Conservation (phyloP, 2,113 vertebrate genomes). For the Caloenas nicobarica region DNA sequence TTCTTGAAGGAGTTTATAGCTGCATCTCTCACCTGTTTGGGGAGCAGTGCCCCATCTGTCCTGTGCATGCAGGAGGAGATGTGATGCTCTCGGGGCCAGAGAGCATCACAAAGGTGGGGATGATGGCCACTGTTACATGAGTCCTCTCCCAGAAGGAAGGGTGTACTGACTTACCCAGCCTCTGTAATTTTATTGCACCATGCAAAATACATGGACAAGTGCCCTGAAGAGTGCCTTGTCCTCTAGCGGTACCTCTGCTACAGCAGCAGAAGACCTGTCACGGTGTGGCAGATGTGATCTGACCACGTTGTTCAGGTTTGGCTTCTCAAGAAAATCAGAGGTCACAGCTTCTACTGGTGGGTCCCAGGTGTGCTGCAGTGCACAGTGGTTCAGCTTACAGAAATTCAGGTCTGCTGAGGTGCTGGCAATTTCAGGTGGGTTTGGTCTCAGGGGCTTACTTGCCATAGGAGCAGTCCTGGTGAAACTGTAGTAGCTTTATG, state of each 20-base stretch:
- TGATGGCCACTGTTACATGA: not conserved
- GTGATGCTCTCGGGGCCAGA: not conserved
- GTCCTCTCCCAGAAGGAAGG: not conserved
- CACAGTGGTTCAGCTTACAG: accelerated
- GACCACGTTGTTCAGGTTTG: not conserved
- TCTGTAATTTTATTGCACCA: not conserved
- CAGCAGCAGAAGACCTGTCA: not conserved
- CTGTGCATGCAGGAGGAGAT: accelerated
- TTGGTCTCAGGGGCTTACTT: not conserved
- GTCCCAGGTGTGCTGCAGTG: not conserved
- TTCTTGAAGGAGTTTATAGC: not conserved
- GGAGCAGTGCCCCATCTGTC: not conserved
- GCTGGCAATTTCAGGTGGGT: not conserved
- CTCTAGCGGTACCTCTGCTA: not conserved
- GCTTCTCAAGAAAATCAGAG: not conserved
- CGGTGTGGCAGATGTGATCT: accelerated
- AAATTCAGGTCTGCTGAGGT: not conserved
- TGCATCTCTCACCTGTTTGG: not conserved
- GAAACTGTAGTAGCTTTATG: not conserved
- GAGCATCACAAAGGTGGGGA: not conserved
- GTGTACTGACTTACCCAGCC: not conserved
- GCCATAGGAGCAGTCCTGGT: not conserved
- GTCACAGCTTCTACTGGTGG: not conserved
- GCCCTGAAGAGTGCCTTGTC: not conserved
- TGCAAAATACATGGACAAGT: not conserved